These are phyloP conservation scores for Deilephila porcellus DNA, from an alignment of 2,888 invertebrate genomes.

Conservation along the genomic window DNA sequence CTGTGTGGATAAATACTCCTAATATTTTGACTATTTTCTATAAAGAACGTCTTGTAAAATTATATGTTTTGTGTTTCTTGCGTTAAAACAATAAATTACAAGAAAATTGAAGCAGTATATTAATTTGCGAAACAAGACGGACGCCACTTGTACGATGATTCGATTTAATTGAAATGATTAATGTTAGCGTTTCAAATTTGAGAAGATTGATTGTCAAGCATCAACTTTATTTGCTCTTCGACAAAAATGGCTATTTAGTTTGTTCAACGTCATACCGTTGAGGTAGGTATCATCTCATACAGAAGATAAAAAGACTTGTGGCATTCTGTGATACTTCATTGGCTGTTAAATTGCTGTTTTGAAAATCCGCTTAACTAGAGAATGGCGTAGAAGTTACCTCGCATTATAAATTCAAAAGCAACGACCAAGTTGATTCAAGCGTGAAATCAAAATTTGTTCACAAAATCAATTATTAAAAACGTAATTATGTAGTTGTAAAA, in stretches of 20 bases:
- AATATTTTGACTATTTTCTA: no score
- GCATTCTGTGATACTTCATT: constrained; percentile 3
- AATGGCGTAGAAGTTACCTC: constrained; percentile 18
- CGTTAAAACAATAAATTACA: background rate
- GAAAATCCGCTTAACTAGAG: constrained; percentile 9
- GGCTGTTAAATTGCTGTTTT: constrained; percentile 18
- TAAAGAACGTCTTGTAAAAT: no score
- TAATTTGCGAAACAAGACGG: background rate
- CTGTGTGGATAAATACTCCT: no score
- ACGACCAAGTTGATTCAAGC: background rate
- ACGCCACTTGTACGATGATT: background rate
- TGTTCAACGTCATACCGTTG: constrained; percentile 9
- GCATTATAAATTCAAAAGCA: background rate
- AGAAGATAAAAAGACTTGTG: background rate
- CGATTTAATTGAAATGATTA: constrained; percentile 16
- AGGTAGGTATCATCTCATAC: constrained; percentile 24
- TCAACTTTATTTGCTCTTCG: constrained; percentile 20
- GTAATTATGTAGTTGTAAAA: background rate
- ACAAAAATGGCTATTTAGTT: constrained; percentile 24
- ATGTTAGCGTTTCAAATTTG: background rate
- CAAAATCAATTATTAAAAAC: background rate
- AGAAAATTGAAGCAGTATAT: background rate
- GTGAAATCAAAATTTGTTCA: constrained; percentile 19
- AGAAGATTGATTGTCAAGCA: constrained; percentile 20
- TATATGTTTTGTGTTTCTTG: background rate